Conservation (phyloP, 2,113 vertebrate genomes). For the Apeltes quadracus region DNA sequence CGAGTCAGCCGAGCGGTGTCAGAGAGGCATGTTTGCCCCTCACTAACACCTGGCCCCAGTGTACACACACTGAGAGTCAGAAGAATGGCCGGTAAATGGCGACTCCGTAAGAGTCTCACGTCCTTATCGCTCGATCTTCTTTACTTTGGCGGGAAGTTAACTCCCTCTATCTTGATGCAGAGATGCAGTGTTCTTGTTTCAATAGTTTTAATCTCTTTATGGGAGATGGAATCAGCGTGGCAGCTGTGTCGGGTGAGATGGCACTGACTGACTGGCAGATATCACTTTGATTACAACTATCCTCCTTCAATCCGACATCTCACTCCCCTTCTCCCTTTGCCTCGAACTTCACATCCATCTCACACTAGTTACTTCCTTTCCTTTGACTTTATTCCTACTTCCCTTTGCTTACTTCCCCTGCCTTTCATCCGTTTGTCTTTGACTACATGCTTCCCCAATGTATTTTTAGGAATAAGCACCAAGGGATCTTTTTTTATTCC, state of each 20-base stretch:
- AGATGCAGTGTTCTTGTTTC: slow-evolving; percentile 49
- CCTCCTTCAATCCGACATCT: slow-evolving; percentile 25
- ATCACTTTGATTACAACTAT: slow-evolving; percentile 60
- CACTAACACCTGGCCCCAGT: slow-evolving; percentile 51
- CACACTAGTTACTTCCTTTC: slow-evolving; percentile 20
- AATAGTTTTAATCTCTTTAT: slow-evolving; percentile 61
- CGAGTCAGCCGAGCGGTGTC: slow-evolving; percentile 50
- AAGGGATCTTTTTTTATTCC: slow-evolving; percentile 16
- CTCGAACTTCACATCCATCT: slow-evolving; percentile 9
- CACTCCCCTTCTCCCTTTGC: not conserved
- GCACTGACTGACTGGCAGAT: slow-evolving; percentile 71
- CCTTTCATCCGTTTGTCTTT: slow-evolving; percentile 53
- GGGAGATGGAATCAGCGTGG: slow-evolving; percentile 60
- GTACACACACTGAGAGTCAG: slow-evolving; percentile 42
- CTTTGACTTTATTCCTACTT: slow-evolving; percentile 43
- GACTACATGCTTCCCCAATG: slow-evolving; percentile 24
- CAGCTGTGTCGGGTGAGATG: slow-evolving; percentile 58
- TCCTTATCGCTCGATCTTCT: slow-evolving; percentile 55
- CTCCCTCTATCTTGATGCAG: slow-evolving; percentile 50
- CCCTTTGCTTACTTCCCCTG: slow-evolving; percentile 35
- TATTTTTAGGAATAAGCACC: slow-evolving; percentile 43
- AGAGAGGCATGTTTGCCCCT: slow-evolving; percentile 46
- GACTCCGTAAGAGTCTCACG: slow-evolving; percentile 56
- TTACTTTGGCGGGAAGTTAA: slow-evolving; percentile 59
- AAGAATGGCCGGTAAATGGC: slow-evolving; percentile 59